These are phyloP conservation scores for Drosophila guanche DNA, from an alignment of 1,140 invertebrate genomes.

Conservation along the genomic window DNA sequence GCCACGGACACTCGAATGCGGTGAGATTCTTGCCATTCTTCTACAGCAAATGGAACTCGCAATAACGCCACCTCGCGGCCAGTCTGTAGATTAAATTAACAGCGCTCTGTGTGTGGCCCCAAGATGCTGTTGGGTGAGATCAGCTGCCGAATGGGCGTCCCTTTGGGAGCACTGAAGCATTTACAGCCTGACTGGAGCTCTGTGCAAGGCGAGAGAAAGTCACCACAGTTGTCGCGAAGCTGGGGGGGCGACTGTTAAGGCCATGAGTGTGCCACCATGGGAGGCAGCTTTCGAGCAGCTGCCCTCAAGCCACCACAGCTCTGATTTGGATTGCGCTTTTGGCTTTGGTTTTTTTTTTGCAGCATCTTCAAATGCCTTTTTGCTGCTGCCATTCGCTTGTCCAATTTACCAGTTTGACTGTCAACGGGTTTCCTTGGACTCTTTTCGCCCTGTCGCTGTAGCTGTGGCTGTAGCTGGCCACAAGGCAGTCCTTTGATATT, in stretches of 20 bases:
- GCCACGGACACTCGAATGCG: slow-evolving; percentile 45
- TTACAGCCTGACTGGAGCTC: slow-evolving; percentile 7
- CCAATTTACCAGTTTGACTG: slow-evolving; percentile 74
- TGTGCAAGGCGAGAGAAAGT: slow-evolving; percentile 68
- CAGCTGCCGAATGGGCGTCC: slow-evolving; percentile 10
- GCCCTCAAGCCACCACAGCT: slow-evolving; percentile 35
- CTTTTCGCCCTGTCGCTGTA: slow-evolving; percentile 37
- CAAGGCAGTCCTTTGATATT: slow-evolving; percentile 77
- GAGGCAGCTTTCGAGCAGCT: slow-evolving; percentile 21
- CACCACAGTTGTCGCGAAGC: slow-evolving; percentile 49
- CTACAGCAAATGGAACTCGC: slow-evolving; percentile 54
- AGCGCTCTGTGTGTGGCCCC: slow-evolving; percentile 47
- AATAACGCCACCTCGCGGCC: slow-evolving; percentile 78
- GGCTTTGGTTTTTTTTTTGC: slow-evolving; percentile 36
- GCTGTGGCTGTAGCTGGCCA: slow-evolving; percentile 29
- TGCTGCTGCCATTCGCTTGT: slow-evolving; percentile 39
- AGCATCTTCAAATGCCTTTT: slow-evolving; percentile 7
- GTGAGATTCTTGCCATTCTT: slow-evolving; percentile 66
- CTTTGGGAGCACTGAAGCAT: slow-evolving; percentile 53
- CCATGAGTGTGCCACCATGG: slow-evolving; percentile 40
- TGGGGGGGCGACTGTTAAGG: slow-evolving; percentile 50
- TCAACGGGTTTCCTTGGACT: slow-evolving; percentile 57
- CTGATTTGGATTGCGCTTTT: slow-evolving; percentile 54
- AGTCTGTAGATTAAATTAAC: slow-evolving; percentile 75
- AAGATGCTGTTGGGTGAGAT: slow-evolving; percentile 64